Percentiles rank a stretch among this genome's conserved stretches.
Evolutionary conservation across 2,113 vertebrate genomes (phyloP).

Genomic region (Eulemur macaco): DNA sequence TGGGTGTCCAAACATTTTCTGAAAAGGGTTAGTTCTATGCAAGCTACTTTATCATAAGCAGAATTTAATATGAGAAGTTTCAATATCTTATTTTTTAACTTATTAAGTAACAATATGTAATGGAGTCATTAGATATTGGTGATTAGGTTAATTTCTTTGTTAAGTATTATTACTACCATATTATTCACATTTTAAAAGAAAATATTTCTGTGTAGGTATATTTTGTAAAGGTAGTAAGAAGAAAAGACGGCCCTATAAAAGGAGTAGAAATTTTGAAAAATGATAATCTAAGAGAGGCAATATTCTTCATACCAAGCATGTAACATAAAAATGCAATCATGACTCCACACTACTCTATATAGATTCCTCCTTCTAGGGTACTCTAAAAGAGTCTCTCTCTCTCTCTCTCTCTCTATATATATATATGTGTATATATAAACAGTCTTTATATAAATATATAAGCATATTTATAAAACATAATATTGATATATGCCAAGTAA

Average conservation of each 20-base stretch:
- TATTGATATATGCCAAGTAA: constrained; percentile 13
- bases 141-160: neutral
- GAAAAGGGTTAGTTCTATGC: neutral
- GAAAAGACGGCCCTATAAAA: neutral
- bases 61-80: neutral
- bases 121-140: neutral
- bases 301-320: neutral
- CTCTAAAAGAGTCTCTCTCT: neutral
- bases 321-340: neutral
- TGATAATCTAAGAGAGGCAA: neutral
- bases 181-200: neutral
- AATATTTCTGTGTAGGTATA: neutral
- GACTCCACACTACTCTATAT: neutral
- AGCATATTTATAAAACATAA: neutral
- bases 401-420: neutral
- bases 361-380: neutral
- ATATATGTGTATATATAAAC: neutral
- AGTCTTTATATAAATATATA: neutral
- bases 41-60: neutral
- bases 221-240: neutral
- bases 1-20: neutral
- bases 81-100: neutral
- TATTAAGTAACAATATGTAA: constrained; percentile 5
- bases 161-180: neutral
- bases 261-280: neutral